phyloP scores from a whole-genome alignment of 1,140 invertebrate genomes.

The Monochamus saltuarius region DNA sequence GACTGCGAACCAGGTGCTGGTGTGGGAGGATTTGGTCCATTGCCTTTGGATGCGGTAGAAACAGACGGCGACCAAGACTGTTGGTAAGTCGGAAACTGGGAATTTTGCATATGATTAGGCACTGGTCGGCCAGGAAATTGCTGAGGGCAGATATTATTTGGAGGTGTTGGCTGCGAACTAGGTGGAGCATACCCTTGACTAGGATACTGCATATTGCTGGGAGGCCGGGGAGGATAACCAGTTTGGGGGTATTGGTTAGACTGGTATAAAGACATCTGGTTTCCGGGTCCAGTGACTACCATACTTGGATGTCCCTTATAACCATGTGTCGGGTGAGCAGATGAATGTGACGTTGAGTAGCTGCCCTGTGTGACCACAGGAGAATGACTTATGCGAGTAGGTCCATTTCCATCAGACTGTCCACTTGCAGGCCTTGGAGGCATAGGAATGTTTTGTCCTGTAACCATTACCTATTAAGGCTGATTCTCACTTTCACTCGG shows the following conservation, averaged over 20 bases:
- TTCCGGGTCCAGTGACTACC: constrained; percentile 55
- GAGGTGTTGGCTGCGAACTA: constrained; percentile 36
- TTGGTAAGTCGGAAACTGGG: constrained; percentile 56
- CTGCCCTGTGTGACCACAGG: constrained; percentile 68
- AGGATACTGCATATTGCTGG: constrained; percentile 51
- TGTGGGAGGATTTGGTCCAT: constrained; percentile 30
- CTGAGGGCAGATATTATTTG: constrained; percentile 52
- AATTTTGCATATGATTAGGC: constrained; percentile 57
- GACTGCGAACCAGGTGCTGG: constrained; percentile 48
- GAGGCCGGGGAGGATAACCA: constrained; percentile 59
- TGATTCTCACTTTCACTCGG: no score
- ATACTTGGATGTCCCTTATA: constrained; percentile 56
- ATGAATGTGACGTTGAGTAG: constrained; percentile 69
- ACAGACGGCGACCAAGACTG: constrained; percentile 48
- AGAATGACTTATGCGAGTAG: constrained; percentile 71
- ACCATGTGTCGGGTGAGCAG: constrained; percentile 47
- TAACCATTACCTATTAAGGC: constrained; percentile 29
- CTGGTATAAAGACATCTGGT: constrained; percentile 55
- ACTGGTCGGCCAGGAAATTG: constrained; percentile 56
- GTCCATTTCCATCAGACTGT: constrained; percentile 78
- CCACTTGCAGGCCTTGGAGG: constrained; percentile 87
- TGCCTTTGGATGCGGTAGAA: constrained; percentile 29
- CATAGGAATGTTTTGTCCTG: constrained; percentile 90
- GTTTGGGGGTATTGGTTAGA: constrained; percentile 57
- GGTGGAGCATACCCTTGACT: constrained; percentile 55